Evolutionary conservation across 2,113 vertebrate genomes (phyloP), one percentile per base, ranked within the genome.

Genomic region (Tamias sibiricus): DNA sequence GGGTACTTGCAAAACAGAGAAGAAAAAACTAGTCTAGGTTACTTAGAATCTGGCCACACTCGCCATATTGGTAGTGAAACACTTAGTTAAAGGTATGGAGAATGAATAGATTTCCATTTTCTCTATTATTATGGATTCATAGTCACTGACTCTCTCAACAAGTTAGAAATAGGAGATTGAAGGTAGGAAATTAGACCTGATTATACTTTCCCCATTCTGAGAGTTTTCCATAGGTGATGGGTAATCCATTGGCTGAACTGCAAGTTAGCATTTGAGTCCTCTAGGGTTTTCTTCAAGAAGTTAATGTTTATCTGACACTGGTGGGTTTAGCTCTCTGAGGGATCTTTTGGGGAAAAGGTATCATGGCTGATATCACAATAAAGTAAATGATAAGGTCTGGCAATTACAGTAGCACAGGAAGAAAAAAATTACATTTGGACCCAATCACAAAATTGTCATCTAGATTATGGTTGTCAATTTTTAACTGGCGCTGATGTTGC

Each of bases 391-490:
- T 94, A 97, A 95, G 76, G 69, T 92, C 84, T 94, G 94, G 87
- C 81, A 96, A 95, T 97, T 94, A 97, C 30, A 93, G 92, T 44
- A 80, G 80, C 79, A 83, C 72, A 92, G 85, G 94, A 76, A 97
- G 91, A 90, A 94, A 93, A 90, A 97, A 97, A 95, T 97, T 97
- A 90, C 91, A 88, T 93, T 95, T 66, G 32, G 94, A 71, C 64
- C 49, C 90, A 96, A 88, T 97, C 95, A 80, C 82, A 97, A 94
- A 91, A 96, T 95, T 94, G 89, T 94, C 92, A 97, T 96, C 93
- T 97, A 85, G 96, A 95, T 97, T 95, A 72, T 66, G 91, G 94
- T 94, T 97, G 96, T 96, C 94, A 97, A 69, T 68, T 93, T 93
- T 85, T 92, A 96, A 95, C 91, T 0, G 42, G 72, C 81, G 85